Conservation (phyloP, 2,888 invertebrate species). For the Melangyna quadrimaculata region DNA sequence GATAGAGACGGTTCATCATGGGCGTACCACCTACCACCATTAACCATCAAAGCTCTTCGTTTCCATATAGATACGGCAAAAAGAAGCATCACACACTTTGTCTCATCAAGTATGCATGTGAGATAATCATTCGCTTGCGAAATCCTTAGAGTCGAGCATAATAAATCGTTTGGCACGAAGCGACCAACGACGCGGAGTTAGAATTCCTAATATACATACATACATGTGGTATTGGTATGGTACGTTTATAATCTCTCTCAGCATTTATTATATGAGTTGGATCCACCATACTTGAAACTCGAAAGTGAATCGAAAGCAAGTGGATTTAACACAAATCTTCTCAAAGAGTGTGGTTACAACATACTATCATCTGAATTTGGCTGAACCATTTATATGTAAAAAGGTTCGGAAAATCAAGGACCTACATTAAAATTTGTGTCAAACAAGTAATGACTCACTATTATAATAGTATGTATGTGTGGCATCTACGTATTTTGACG, state of each 20-base stretch:
- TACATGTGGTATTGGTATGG: neutral
- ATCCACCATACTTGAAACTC: neutral
- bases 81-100: neutral
- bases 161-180: constrained; percentile 53
- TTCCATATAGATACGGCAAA: neutral
- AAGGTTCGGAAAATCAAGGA: constrained; percentile 19
- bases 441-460: constrained; percentile 18
- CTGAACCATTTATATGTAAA: neutral
- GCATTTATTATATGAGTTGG: neutral
- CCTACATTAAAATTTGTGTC: constrained; percentile 34
- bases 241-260: no score
- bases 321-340: constrained; percentile 28
- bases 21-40: neutral
- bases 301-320: constrained; percentile 24
- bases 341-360: constrained; percentile 14
- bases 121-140: constrained; percentile 49
- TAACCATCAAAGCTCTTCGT: neutral
- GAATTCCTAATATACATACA: constrained; percentile 38
- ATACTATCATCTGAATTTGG: neutral
- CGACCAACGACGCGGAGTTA: constrained; percentile 3
- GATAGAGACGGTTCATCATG: neutral
- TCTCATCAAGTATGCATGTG: constrained; percentile 21
- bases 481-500: neutral
- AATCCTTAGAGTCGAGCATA: constrained; percentile 53
- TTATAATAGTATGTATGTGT: no score